phyloP scores from a whole-genome alignment of 2,797 vertebrate genomes.

The Hemitrygon akajei region DNA sequence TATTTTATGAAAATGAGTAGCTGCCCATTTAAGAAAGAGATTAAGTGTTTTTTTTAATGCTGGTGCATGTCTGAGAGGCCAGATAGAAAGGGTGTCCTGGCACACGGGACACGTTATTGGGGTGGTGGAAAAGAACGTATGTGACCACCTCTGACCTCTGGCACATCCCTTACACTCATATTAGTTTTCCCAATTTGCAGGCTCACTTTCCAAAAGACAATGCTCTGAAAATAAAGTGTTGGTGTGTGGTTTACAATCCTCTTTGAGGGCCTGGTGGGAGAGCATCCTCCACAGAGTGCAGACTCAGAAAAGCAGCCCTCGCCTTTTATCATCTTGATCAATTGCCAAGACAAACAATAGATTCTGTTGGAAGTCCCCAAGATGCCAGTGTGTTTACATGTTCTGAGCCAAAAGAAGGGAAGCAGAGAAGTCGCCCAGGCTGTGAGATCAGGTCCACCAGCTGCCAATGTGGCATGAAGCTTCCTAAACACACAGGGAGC shows the following conservation, averaged over 20 bases:
- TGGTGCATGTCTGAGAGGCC: no score
- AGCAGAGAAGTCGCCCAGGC: not conserved
- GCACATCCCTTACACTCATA: no score
- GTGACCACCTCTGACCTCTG: no score
- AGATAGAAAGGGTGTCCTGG: no score
- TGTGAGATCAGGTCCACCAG: conserved; percentile 18
- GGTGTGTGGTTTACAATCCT: not conserved
- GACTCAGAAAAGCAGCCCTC: not conserved
- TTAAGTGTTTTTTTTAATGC: no score
- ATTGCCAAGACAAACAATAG: not conserved
- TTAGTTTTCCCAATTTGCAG: not conserved
- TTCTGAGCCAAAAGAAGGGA: not conserved
- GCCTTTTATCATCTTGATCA: not conserved
- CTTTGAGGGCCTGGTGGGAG: not conserved
- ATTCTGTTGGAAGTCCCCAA: conserved; percentile 4
- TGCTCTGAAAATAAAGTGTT: not conserved
- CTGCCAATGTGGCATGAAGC: not conserved
- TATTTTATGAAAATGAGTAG: no score
- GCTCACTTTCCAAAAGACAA: not conserved
- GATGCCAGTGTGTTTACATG: not conserved
- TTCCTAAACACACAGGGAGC: not conserved
- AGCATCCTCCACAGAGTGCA: not conserved
- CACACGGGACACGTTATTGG: no score
- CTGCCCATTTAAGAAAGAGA: no score
- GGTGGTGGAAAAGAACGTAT: no score